Conservation (phyloP, 37 sponge, comb jelly and placozoan genomes). For the Oscarella lobularis region DNA sequence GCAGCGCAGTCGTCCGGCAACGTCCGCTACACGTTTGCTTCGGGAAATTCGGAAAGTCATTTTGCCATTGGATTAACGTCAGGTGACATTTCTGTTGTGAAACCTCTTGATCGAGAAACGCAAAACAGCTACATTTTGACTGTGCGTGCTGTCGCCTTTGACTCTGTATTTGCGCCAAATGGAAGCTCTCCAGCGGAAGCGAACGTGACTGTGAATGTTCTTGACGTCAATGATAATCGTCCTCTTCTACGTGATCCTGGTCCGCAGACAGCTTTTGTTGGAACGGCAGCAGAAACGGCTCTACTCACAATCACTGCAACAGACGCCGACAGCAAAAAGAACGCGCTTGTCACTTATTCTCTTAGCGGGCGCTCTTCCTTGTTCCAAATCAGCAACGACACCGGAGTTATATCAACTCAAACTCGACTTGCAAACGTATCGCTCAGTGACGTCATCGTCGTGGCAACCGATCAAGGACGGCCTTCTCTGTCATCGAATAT, state of each 20-base stretch:
- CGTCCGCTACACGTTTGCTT: background rate
- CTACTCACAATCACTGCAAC: slow-evolving; percentile 51
- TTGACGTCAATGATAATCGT: slow-evolving; percentile 66
- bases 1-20: background rate
- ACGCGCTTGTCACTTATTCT: background rate
- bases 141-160: slow-evolving; percentile 24
- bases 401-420: slow-evolving; percentile 31
- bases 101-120: slow-evolving; percentile 44
- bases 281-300: slow-evolving; percentile 25
- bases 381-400: slow-evolving; percentile 35
- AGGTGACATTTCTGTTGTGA: slow-evolving; percentile 39
- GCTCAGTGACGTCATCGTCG: background rate
- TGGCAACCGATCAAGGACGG: background rate
- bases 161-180: slow-evolving; percentile 9
- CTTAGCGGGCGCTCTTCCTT: slow-evolving; percentile 26
- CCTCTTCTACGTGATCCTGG: slow-evolving; percentile 33
- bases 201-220: slow-evolving; percentile 27
- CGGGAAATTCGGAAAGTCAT: slow-evolving; percentile 8
- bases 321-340: slow-evolving; percentile 45
- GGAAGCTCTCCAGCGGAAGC: slow-evolving; percentile 18
- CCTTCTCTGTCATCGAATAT: background rate
- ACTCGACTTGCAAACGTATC: background rate
- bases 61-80: slow-evolving; percentile 26
- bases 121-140: slow-evolving; percentile 21
- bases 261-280: slow-evolving; percentile 33